Conservation (phyloP, 2,113 vertebrate species). For the Catharus minimus region DNA sequence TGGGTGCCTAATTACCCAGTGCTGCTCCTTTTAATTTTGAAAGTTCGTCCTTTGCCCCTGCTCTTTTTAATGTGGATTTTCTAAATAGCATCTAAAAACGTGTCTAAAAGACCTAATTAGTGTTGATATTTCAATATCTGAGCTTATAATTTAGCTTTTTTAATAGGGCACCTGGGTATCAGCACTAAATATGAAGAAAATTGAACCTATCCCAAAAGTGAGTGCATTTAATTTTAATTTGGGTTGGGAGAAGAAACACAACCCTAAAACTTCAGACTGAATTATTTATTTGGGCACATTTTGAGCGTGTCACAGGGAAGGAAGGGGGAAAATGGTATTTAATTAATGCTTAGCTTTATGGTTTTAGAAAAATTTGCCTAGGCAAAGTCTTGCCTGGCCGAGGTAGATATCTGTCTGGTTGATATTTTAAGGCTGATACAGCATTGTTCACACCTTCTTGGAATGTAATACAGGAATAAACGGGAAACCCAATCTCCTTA, state of each 20-base stretch:
- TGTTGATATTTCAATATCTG: constrained; percentile 18
- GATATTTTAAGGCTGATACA: constrained; percentile 22
- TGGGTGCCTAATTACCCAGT: background rate
- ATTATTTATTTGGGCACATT: background rate
- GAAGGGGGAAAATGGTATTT: background rate
- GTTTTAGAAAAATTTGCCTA: background rate
- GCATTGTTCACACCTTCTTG: constrained; percentile 57
- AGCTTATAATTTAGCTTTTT: background rate
- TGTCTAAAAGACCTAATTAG: background rate
- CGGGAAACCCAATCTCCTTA: constrained; percentile 35
- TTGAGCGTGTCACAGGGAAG: background rate
- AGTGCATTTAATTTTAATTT: background rate
- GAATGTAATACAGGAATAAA: constrained; percentile 29
- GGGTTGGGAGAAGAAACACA: background rate
- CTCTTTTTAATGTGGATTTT: background rate
- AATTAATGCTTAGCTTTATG: background rate
- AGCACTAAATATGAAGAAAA: background rate
- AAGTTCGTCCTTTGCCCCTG: background rate
- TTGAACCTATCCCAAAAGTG: background rate
- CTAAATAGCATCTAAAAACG: background rate
- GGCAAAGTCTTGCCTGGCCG: background rate
- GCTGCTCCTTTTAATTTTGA: background rate
- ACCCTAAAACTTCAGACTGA: background rate
- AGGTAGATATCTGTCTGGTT: background rate
- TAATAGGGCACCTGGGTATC: background rate